Conservation (phyloP, 2,113 vertebrate genomes). For the Rhinichthys klamathensis region DNA sequence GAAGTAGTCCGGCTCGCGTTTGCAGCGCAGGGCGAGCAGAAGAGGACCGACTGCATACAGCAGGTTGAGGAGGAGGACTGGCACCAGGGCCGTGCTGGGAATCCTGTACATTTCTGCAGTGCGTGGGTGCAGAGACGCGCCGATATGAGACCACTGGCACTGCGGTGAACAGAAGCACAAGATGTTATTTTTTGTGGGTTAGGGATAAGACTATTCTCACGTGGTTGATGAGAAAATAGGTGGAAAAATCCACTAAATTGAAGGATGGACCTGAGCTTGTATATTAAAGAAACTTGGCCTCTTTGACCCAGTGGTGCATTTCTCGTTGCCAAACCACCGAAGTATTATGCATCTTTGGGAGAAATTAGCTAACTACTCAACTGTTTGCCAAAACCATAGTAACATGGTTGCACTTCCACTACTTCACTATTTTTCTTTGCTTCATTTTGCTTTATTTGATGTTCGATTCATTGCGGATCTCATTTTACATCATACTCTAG, state of each 20-base stretch:
- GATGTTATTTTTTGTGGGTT: background rate
- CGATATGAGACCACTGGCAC: conserved; percentile 88
- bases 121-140: conserved; percentile 81
- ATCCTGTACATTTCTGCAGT: conserved; percentile 84
- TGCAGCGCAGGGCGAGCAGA: conserved; percentile 81
- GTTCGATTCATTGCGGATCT: too few relatives aligned
- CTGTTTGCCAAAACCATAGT: too few relatives aligned
- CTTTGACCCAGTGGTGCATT: too few relatives aligned
- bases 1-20: conserved; percentile 79
- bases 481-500: too few relatives aligned
- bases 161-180: conserved; percentile 52
- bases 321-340: too few relatives aligned
- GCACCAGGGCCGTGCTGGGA: conserved; percentile 73
- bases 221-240: background rate
- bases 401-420: too few relatives aligned
- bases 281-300: background rate
- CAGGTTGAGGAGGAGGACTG: conserved; percentile 77
- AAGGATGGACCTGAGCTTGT: background rate
- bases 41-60: conserved; percentile 76
- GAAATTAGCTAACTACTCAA: too few relatives aligned
- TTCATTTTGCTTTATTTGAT: too few relatives aligned
- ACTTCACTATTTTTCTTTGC: too few relatives aligned
- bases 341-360: too few relatives aligned
- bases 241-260: background rate
- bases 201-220: background rate